Conservation (phyloP, 2,888 invertebrate species). For the Drosophila formosana region DNA sequence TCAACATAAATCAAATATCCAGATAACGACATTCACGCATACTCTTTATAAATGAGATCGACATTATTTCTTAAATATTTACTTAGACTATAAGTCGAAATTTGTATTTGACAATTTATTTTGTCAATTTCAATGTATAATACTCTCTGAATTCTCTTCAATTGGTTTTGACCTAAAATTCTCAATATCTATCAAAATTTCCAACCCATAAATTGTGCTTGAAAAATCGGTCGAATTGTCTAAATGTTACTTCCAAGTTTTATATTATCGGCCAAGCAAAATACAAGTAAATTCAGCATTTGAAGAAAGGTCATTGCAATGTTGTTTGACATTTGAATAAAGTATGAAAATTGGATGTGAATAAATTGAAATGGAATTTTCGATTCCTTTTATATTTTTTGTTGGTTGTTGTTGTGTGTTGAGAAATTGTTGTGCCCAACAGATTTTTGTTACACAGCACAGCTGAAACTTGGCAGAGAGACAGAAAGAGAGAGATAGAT, state of each 20-base stretch:
- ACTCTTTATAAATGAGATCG: no score
- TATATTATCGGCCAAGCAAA: not conserved
- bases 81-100: no score
- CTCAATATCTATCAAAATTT: no score
- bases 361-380: constrained; percentile 13
- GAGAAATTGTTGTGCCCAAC: not conserved
- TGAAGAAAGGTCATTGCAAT: constrained; percentile 8
- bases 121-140: no score
- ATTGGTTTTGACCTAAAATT: no score
- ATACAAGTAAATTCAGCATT: not conserved
- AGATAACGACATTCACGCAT: not conserved
- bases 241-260: no score
- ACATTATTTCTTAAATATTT: no score
- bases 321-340: constrained; percentile 13
- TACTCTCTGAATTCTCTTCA: no score
- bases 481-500: not conserved
- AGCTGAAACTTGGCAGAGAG: constrained; percentile 1
- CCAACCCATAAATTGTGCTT: no score
- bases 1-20: no score
- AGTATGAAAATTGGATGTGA: constrained; percentile 7
- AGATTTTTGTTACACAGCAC: not conserved
- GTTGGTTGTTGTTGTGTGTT: not conserved
- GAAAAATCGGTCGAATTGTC: no score
- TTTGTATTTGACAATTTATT: no score
- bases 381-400: not conserved